phyloP scores from a whole-genome alignment of 92 coral and sea anemone genomes.

The Porites lobata region DNA sequence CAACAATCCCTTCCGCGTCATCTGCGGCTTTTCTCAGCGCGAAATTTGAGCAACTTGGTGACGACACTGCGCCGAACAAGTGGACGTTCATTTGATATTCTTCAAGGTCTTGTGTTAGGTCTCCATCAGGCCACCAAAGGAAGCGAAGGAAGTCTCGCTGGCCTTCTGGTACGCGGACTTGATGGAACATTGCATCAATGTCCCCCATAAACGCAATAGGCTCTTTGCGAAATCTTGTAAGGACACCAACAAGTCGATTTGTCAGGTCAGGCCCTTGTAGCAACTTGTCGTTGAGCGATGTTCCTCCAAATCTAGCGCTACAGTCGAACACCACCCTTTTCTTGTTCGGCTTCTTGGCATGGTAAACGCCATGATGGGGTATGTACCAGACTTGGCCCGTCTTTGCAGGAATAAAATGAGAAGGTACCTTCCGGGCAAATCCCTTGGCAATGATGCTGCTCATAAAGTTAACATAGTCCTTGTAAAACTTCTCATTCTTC shows the following conservation, averaged over 20 bases:
- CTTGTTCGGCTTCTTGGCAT: constrained; percentile 30
- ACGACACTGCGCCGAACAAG: constrained; percentile 30
- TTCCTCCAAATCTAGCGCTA: constrained; percentile 33
- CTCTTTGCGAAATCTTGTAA: constrained; percentile 30
- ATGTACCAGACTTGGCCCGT: constrained; percentile 39
- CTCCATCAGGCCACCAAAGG: constrained; percentile 34
- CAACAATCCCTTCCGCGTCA: not conserved
- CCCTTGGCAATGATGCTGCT: constrained; percentile 36
- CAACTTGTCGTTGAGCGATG: constrained; percentile 31
- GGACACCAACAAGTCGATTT: constrained; percentile 18
- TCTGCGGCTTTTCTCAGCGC: not conserved
- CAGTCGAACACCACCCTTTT: constrained; percentile 31
- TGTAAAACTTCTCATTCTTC: constrained; percentile 18
- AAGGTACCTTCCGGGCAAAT: constrained; percentile 51
- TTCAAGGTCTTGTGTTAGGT: not conserved
- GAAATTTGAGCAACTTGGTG: constrained; percentile 27
- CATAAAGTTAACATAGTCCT: constrained; percentile 47
- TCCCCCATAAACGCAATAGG: constrained; percentile 37
- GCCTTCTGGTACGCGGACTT: constrained; percentile 25
- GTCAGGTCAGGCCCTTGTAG: constrained; percentile 51
- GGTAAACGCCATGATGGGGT: constrained; percentile 36
- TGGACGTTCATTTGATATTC: constrained; percentile 48
- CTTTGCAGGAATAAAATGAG: constrained; percentile 1
- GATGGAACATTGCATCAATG: constrained; percentile 41
- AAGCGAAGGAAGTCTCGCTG: constrained; percentile 39